Conservation (phyloP, 2,888 invertebrate species). For the Synergus laeviventris region DNA sequence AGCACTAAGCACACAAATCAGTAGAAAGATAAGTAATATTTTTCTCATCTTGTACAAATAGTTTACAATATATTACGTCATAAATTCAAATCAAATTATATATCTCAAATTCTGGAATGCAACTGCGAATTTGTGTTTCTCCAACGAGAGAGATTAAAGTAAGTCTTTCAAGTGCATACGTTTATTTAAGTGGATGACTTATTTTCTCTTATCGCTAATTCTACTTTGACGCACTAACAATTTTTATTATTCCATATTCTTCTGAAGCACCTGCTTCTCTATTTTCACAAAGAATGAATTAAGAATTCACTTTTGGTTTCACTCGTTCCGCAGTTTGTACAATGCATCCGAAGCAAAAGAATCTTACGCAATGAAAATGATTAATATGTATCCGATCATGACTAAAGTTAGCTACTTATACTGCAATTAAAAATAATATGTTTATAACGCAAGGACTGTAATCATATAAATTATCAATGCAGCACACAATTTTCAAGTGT, state of each 20-base stretch:
- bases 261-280: neutral
- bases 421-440: neutral
- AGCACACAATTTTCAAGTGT: too few relatives aligned
- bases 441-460: neutral
- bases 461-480: neutral
- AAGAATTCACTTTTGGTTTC: neutral
- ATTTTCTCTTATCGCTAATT: slow-evolving; percentile 8
- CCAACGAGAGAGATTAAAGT: neutral
- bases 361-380: too few relatives aligned
- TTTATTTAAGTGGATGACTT: slow-evolving; percentile 8
- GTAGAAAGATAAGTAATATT: neutral
- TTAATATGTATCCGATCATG: neutral
- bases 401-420: neutral
- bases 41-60: neutral
- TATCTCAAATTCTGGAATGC: neutral
- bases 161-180: neutral
- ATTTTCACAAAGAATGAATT: neutral
- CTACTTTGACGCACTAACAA: neutral
- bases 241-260: neutral
- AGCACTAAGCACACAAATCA: neutral
- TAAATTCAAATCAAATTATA: neutral
- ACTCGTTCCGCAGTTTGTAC: neutral
- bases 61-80: neutral
- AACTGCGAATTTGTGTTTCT: neutral
- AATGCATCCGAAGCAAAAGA: neutral